Conservation (phyloP, 2,113 vertebrate species). For the Galemys pyrenaicus region DNA sequence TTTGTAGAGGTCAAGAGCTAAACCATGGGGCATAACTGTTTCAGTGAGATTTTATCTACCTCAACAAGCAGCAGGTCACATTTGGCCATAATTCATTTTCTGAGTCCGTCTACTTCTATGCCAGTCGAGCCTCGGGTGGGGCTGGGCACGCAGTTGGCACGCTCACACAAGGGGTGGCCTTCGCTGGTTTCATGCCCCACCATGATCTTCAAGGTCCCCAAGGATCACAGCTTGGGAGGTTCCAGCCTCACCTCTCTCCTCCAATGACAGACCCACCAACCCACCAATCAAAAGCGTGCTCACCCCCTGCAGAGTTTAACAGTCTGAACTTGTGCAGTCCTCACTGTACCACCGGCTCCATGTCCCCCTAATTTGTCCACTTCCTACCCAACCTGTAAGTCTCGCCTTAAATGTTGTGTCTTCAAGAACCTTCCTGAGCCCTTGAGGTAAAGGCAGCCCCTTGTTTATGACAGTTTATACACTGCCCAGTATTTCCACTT, state of each 20-base stretch:
- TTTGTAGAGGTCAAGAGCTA: not conserved
- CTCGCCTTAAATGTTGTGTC: not conserved
- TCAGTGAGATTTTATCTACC: not conserved
- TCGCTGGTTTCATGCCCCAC: not conserved
- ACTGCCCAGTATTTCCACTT: not conserved
- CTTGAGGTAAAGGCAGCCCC: not conserved
- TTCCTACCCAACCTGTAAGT: not conserved
- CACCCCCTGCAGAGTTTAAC: not conserved
- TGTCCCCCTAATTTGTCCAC: too few relatives aligned
- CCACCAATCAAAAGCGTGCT: not conserved
- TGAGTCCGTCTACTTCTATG: not conserved
- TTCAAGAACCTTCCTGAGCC: not conserved
- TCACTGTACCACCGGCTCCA: not conserved
- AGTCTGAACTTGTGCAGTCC: not conserved
- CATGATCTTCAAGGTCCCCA: accelerated
- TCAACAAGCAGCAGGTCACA: not conserved
- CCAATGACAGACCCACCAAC: too few relatives aligned
- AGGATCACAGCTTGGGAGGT: too few relatives aligned
- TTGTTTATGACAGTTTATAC: not conserved
- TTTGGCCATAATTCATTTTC: not conserved
- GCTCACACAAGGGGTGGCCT: accelerated
- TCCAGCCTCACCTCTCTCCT: not conserved
- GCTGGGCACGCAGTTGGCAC: not conserved
- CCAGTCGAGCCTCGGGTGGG: accelerated
- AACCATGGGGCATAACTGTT: not conserved